phyloP scores from a whole-genome alignment of 2,113 vertebrate genomes.

The Eira barbara region DNA sequence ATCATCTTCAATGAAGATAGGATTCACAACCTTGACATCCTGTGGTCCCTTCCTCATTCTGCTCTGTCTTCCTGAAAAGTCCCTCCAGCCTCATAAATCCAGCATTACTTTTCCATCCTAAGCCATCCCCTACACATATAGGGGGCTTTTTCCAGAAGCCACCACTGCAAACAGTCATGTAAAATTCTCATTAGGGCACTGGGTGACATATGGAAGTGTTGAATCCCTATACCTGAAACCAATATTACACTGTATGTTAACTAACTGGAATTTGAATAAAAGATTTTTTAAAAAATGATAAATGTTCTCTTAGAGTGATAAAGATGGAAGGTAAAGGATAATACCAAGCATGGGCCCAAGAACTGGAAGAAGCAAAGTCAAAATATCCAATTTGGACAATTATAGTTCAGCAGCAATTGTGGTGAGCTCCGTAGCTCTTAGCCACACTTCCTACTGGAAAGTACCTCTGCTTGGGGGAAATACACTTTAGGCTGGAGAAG shows the following conservation, averaged over 20 bases:
- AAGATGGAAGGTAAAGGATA: neutral
- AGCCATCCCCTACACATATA: neutral
- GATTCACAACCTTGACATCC: neutral
- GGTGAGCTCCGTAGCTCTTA: neutral
- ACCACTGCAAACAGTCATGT: neutral
- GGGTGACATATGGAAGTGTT: neutral
- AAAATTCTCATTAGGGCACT: neutral
- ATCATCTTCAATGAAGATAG: neutral
- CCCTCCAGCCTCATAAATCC: neutral
- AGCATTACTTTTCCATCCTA: neutral
- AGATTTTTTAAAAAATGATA: neutral
- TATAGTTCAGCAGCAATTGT: neutral
- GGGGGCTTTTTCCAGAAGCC: neutral
- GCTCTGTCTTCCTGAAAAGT: neutral
- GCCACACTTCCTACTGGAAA: neutral
- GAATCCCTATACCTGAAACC: neutral
- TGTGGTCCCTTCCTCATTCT: neutral
- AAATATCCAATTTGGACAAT: neutral
- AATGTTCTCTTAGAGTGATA: neutral
- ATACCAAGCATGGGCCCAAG: neutral
- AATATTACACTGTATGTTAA: neutral
- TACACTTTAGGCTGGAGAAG: slow-evolving; percentile 1
- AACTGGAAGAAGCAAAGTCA: neutral
- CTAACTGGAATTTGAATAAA: neutral
- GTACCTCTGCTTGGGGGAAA: neutral